Base-by-base conservation (phyloP, 92 coral and sea anemone species). In the Paragorgia papillata region DNA sequence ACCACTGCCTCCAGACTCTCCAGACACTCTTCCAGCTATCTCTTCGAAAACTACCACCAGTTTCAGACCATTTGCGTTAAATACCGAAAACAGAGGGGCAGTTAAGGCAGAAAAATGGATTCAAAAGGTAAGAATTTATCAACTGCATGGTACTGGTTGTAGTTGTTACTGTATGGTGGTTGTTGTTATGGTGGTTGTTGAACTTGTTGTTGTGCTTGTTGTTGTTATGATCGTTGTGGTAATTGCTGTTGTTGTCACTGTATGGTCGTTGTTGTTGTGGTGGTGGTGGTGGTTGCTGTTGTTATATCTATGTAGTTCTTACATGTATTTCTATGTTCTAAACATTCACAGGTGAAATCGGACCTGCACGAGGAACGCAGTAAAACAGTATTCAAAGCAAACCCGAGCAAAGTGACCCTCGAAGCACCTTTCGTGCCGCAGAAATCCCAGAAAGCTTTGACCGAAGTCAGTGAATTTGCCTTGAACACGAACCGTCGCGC, bases 51-150 rank as follows among this genome's bases (percentile, higher is more conserved):
- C 62, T 9, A 51, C 74, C 26, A 95, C 99, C 13, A 91, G 88
- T 50, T 82, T 89, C 14, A 88, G 35, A 35, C 99, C 97, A n/a
- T 95, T 95, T 69, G 67, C 86, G 67, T 76, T 95, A 71, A 69
- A 87, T 2, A 87, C 96, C 3, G 97, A 91, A 29, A 91, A 91
- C 77, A 87, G 93, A 53, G 98, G 98, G 41, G 97, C 97, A 14
- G 75, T 46, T 3, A 94, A 94, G 64, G 98, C 98, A 27, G 97
- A 94, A 62, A 85, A 91, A 64, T 91, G 98, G 98, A 85, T 88
- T 28, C 89, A 94, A 51, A 89, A 85, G 96, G 98, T 94, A 81
- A 17, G 2, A 20, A 32, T 14, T 66, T 29, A 7, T 46, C 2
- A 2, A 6, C 17, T 46, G n/a, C 12, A 6, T 15, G n/a, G 12